Base-by-base conservation (phyloP, 2,888 invertebrate genomes). In the Gryllus longicercus region DNA sequence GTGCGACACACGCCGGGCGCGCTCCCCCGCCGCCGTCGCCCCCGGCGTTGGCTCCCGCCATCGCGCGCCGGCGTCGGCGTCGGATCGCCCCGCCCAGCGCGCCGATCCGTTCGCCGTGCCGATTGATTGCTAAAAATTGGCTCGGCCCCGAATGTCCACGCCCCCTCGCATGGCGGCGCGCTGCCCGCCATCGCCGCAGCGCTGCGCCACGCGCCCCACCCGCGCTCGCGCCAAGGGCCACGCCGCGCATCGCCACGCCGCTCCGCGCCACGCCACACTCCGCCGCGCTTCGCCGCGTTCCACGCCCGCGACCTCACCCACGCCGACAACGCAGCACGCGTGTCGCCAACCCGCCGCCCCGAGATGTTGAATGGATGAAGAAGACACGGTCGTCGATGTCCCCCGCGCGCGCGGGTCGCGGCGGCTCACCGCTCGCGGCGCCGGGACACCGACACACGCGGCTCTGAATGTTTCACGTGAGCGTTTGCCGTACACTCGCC, bases 61-160 rank as follows among this genome's bases (percentile, higher is more conserved):
- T 14, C 14, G 14, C 14, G 63, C 63, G 16, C 63, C 63, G 63
- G 16, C 63, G 16, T 18, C 63, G 63, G 16, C 16, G 63, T 63
- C 63, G 38, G 38, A 38, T 38, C 38, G 38, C 38, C 38, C 38
- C 38, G 38, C 38, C 38, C 38, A 38, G 38, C 38, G 38, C 38
- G 38, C 38, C 38, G 38, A 38, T 38, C 38, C 38, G 63, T 63
- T 63, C 63, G 63, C 63, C n/a, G 63, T 63, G 63, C 63, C 63
- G 63, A 63, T 63, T 63, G 63, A 63, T 63, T 63, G 63, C 63
- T 63, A 63, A 63, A 63, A 63, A 63, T 63, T 63, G 63, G 63
- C 63, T 63, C 63, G 63, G 63, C 12, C 63, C n/a, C 63, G 63
- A 63, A 63, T 63, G 63, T 63, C 63, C 63, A 63, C 63, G 63